Percentiles rank a stretch among this genome's conserved stretches.
These are phyloP conservation scores for Drosophila colorata DNA, from an alignment of 2,888 invertebrate species.

Conservation along the genomic window DNA sequence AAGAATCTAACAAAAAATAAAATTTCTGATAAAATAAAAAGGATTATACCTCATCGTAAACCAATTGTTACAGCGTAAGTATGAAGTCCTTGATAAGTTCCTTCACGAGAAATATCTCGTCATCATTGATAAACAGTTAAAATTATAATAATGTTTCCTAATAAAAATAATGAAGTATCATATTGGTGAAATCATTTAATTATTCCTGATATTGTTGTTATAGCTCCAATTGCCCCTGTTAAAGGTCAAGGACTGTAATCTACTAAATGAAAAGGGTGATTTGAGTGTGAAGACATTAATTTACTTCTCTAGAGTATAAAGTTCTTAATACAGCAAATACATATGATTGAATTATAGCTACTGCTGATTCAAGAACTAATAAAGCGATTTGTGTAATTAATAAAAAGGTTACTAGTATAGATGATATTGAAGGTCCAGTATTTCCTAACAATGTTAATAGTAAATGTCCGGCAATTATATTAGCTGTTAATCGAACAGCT, in stretches of 20 bases:
- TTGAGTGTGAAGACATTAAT: constrained; percentile 86
- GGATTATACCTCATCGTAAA: constrained; percentile 89
- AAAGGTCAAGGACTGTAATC: constrained; percentile 89
- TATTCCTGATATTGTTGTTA: constrained; percentile 87
- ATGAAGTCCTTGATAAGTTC: constrained; percentile 88
- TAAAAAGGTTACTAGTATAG: constrained; percentile 70
- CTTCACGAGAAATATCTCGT: no score
- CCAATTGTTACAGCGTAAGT: constrained; percentile 87
- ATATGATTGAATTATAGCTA: no score
- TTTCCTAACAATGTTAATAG: constrained; percentile 87
- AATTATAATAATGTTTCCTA: constrained; percentile 83
- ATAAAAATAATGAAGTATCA: constrained; percentile 86
- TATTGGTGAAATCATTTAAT: constrained; percentile 88
- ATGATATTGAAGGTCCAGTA: constrained; percentile 79
- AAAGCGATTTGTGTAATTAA: constrained; percentile 85
- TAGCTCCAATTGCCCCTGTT: constrained; percentile 87
- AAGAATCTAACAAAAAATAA: constrained; percentile 88
- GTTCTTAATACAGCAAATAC: no score
- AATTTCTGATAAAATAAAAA: constrained; percentile 91
- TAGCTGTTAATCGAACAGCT: constrained; percentile 90
- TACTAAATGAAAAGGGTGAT: constrained; percentile 89
- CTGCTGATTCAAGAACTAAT: constrained; percentile 86
- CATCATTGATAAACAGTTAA: no score
- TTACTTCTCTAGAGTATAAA: constrained; percentile 89
- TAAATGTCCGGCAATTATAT: constrained; percentile 91